Evolutionary conservation across 2,888 invertebrate genomes (phyloP).

Genomic region (Sarcophaga carnaria): DNA sequence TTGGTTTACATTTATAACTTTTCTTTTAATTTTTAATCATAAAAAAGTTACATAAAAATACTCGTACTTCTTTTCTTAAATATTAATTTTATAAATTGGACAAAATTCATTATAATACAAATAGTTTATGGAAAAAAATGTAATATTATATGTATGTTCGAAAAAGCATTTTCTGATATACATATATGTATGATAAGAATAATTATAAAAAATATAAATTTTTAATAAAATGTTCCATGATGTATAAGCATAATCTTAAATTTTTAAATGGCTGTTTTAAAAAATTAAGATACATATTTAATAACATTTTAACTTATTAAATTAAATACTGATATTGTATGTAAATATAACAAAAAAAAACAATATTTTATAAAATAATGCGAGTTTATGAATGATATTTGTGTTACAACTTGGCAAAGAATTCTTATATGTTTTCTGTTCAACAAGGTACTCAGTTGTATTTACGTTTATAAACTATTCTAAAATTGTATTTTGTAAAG

Average conservation of each 20-base stretch:
- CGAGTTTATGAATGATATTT: conserved; percentile 25
- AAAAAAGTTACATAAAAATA: conserved; percentile 35
- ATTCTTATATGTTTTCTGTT: neutral
- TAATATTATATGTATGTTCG: neutral
- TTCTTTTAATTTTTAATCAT: conserved; percentile 17
- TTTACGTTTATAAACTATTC: neutral
- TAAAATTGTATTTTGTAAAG: neutral
- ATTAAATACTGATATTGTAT: conserved; percentile 1
- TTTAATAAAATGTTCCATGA: neutral
- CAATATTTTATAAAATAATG: conserved; percentile 5
- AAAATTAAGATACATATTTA: conserved; percentile 28
- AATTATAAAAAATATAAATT: neutral
- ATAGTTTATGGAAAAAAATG: neutral
- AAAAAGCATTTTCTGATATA: neutral
- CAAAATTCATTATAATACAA: conserved; percentile 16
- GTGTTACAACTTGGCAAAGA: neutral
- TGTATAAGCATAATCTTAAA: conserved; percentile 19
- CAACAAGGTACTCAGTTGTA: conserved; percentile 1
- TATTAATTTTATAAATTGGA: neutral
- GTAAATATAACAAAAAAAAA: neutral
- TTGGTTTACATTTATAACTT: conserved; percentile 22
- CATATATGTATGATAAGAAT: neutral
- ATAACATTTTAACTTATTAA: conserved; percentile 10
- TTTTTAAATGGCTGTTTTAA: conserved; percentile 65
- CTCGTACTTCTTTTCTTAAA: neutral